These are phyloP conservation scores for Calypte anna DNA, from an alignment of 2,113 vertebrate species.

Conservation along the genomic window DNA sequence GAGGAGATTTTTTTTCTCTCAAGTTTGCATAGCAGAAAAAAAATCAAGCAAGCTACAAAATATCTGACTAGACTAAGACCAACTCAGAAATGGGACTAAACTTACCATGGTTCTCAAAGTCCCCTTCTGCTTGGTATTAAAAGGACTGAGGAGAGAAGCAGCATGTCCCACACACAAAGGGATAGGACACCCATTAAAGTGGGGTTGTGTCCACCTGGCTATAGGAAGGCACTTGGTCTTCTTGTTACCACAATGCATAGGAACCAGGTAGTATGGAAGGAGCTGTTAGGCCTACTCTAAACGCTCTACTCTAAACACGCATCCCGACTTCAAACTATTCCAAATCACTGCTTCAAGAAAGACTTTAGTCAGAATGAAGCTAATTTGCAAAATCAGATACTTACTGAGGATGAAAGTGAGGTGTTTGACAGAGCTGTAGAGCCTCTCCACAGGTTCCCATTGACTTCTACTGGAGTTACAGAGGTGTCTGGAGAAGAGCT, in stretches of 20 bases:
- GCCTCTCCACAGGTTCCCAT: not conserved
- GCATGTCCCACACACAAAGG: not conserved
- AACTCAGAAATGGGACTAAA: not conserved
- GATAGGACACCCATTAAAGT: rapidly evolving
- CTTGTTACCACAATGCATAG: rapidly evolving
- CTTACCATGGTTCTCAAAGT: not conserved
- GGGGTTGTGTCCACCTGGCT: not conserved
- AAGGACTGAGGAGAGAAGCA: not conserved
- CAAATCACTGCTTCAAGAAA: not conserved
- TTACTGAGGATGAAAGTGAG: not conserved
- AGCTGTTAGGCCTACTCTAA: not conserved
- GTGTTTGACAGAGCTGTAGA: not conserved
- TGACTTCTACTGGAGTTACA: not conserved
- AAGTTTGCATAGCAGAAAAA: not conserved
- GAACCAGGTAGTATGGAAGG: not conserved
- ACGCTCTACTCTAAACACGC: not conserved
- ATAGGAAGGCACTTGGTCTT: not conserved
- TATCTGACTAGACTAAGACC: not conserved
- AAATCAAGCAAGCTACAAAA: not conserved
- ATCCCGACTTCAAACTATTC: not conserved
- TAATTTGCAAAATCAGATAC: not conserved
- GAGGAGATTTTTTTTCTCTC: not conserved
- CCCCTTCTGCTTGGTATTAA: not conserved
- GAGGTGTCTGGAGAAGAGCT: not conserved
- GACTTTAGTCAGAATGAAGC: not conserved